phyloP scores from a whole-genome alignment of 2,888 invertebrate genomes.

The Andricus quercusramuli region DNA sequence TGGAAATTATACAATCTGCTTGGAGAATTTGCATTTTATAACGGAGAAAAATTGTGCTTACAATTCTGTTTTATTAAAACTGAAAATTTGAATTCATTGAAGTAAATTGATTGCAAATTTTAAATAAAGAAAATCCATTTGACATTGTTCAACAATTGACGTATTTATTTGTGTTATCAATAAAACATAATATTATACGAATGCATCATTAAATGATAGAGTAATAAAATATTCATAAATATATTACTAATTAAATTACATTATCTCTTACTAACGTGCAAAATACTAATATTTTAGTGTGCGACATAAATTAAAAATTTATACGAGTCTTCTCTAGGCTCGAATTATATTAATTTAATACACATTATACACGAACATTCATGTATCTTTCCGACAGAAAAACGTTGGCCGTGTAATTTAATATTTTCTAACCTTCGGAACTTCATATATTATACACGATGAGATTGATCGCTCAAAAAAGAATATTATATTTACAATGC shows the following conservation, averaged over 20 bases:
- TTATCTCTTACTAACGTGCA: background rate
- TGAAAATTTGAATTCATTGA: background rate
- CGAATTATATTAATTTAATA: background rate
- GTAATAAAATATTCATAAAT: slow-evolving; percentile 1
- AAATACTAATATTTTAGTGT: background rate
- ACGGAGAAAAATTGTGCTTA: slow-evolving; percentile 1
- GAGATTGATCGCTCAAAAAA: slow-evolving; percentile 28
- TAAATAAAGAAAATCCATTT: background rate
- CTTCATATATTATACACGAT: slow-evolving; percentile 23
- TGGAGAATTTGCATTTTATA: background rate
- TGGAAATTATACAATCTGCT: background rate
- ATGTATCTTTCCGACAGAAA: slow-evolving; percentile 16
- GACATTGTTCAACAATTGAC: slow-evolving; percentile 1
- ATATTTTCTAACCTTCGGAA: slow-evolving; percentile 1
- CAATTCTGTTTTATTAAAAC: background rate
- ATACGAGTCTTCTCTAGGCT: background rate
- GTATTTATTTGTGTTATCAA: background rate
- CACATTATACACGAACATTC: background rate
- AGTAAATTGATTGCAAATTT: slow-evolving; percentile 9
- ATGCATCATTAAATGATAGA: background rate
- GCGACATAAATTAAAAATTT: background rate
- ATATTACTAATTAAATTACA: slow-evolving; percentile 2
- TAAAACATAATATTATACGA: background rate
- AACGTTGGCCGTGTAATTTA: slow-evolving; percentile 25
- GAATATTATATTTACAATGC: slow-evolving; percentile 18